Evolutionary conservation across 2,888 invertebrate genomes (phyloP).

Genomic region (Mactromeris polynyma): DNA sequence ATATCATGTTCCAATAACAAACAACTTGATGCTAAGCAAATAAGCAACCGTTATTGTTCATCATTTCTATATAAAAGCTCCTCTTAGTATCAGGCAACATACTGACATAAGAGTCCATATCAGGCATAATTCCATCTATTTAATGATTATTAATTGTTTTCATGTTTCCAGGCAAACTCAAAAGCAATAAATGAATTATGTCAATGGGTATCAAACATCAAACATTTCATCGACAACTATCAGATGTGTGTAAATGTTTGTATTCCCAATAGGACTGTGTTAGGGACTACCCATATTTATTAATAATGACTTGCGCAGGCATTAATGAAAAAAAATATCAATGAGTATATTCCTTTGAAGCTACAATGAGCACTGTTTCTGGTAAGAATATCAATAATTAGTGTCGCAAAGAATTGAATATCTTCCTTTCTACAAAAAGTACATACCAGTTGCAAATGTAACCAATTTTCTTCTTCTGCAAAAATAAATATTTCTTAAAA

Average conservation of each 20-base stretch:
- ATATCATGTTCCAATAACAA: no score
- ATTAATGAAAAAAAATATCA: not conserved
- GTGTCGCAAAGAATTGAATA: not conserved
- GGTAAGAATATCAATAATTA: not conserved
- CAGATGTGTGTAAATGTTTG: not conserved
- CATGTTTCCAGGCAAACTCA: not conserved
- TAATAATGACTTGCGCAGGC: conserved; percentile 1
- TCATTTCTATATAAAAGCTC: not conserved
- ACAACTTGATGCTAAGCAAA: no score
- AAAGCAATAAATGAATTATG: not conserved
- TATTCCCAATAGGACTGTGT: not conserved
- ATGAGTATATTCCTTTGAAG: not conserved
- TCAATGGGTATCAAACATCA: not conserved
- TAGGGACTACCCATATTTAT: not conserved
- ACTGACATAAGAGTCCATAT: no score
- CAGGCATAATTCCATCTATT: no score
- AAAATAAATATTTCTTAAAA: no score
- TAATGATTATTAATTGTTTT: not conserved
- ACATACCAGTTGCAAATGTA: no score
- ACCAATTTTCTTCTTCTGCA: no score
- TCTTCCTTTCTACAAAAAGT: no score
- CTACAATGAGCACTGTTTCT: not conserved
- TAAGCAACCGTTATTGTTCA: no score
- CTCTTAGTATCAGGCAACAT: no score
- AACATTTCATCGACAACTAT: not conserved